Conservation (phyloP, 2,888 invertebrate species). For the Lepidonotus clava region DNA sequence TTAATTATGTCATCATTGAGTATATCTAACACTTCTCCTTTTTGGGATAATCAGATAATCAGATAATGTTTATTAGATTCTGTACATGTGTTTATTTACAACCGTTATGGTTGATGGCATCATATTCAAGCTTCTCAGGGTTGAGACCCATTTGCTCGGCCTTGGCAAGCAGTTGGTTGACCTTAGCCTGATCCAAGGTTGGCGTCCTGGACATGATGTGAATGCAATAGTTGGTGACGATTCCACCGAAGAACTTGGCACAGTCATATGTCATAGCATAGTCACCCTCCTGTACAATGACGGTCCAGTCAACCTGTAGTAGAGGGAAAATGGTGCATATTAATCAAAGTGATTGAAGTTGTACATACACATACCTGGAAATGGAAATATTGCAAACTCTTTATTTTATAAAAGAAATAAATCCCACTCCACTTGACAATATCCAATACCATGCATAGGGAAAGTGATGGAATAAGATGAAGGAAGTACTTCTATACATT, state of each 20-base stretch:
- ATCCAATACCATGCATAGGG: too few relatives aligned
- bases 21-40: too few relatives aligned
- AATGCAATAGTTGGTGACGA: slow-evolving; percentile 71
- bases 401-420: too few relatives aligned
- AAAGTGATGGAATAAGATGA: too few relatives aligned
- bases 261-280: slow-evolving; percentile 72
- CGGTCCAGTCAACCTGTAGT: slow-evolving; percentile 68
- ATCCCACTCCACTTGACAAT: too few relatives aligned
- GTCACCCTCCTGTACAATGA: slow-evolving; percentile 68
- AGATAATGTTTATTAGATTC: too few relatives aligned
- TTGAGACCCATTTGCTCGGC: slow-evolving; percentile 67
- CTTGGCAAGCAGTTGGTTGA: slow-evolving; percentile 63
- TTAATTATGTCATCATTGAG: too few relatives aligned
- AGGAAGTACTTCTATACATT: too few relatives aligned
- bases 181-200: slow-evolving; percentile 60
- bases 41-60: too few relatives aligned
- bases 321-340: neutral
- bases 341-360: too few relatives aligned
- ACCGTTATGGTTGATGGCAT: neutral
- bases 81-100: slow-evolving; percentile 25
- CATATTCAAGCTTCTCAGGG: slow-evolving; percentile 61
- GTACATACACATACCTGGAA: too few relatives aligned
- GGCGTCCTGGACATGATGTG: slow-evolving; percentile 69
- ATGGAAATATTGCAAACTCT: too few relatives aligned
- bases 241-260: slow-evolving; percentile 63